Conservation (phyloP, 1,140 invertebrate genomes). For the Anastrepha ludens region DNA sequence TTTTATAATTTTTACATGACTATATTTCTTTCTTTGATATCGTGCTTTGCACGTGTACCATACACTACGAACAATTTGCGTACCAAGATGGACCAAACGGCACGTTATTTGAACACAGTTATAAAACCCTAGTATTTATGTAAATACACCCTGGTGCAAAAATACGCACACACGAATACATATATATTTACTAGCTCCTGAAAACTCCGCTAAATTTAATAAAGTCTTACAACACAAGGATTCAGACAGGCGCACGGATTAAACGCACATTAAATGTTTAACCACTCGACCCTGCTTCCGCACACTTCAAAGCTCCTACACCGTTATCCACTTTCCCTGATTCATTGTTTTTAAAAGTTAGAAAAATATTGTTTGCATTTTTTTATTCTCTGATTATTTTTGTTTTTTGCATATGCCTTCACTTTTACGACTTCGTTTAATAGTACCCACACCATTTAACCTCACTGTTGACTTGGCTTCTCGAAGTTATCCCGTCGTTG, state of each 20-base stretch:
- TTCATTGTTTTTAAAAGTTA: slow-evolving; percentile 42
- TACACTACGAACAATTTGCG: too few species aligned
- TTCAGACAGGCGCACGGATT: background rate
- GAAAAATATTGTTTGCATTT: slow-evolving; percentile 50
- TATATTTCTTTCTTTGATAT: too few species aligned
- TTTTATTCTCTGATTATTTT: background rate
- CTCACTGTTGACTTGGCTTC: background rate
- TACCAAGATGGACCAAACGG: too few species aligned
- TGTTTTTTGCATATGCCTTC: background rate
- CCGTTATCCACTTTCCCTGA: background rate
- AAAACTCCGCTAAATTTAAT: background rate
- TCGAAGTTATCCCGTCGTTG: background rate
- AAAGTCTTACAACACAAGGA: background rate
- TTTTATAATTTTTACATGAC: too few species aligned
- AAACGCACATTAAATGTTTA: background rate
- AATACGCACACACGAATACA: too few species aligned
- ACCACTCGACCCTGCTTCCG: background rate
- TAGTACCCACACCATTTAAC: background rate
- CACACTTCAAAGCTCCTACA: background rate
- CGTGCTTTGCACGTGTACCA: too few species aligned
- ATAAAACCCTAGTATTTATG: too few species aligned
- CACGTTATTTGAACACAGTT: too few species aligned
- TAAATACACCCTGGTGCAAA: too few species aligned
- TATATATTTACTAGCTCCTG: too few species aligned
- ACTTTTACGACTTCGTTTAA: slow-evolving; percentile 17